Base-by-base conservation (phyloP, 1,140 invertebrate species). In the Scaptomyza pallida region DNA sequence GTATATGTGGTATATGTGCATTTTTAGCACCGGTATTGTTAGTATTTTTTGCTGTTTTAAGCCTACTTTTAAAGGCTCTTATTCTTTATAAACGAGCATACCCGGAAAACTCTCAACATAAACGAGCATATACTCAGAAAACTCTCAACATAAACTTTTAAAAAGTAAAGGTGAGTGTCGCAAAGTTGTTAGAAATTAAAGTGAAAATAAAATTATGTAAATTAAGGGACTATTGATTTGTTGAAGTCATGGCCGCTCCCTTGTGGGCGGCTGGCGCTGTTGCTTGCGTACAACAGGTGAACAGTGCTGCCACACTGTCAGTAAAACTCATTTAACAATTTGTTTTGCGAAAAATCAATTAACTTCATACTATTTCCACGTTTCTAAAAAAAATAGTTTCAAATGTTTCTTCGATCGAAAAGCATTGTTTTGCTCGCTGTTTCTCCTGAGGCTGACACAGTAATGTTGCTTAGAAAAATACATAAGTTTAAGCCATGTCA, bases 251-350 rank as follows among this genome's bases (percentile, higher is more conserved):
- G 47, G 52, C 68, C 52, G 67, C 67, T 70, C 67, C 45, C 61
- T 44, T 65, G 52, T 71, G 61, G 68, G 68, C 67, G 51, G 67
- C 30, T 54, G 52, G 61, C 51, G 68, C 67, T 44, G 67, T 21
- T 57, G 52, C 62, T 68, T 75, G 79, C 75, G 75, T 56, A 82
- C 79, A 82, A 82, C 79, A 82, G 79, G 79, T 82, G 79, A 64
- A 81, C 47, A 44, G 61, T 5, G 68, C 59, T 71, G 68, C 61
- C 68, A 65, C 41, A 37, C 35, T 12, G n/a, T 12, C n/a, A 15
- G 8, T 23, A 45, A 55, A 48, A 19, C 44, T 37, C 33, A 61
- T 48, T 61, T n/a, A 16, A 17, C 13, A 44, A 62, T 35, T 56
- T n/a, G n/a, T 30, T 33, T 15, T 59, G n/a, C 12, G 33, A 41